A percentile compares a stretch with the other conserved stretches of the same genome.
Evolutionary conservation across 2,888 invertebrate species (phyloP).

Genomic region (Pristionchus exspectatus): DNA sequence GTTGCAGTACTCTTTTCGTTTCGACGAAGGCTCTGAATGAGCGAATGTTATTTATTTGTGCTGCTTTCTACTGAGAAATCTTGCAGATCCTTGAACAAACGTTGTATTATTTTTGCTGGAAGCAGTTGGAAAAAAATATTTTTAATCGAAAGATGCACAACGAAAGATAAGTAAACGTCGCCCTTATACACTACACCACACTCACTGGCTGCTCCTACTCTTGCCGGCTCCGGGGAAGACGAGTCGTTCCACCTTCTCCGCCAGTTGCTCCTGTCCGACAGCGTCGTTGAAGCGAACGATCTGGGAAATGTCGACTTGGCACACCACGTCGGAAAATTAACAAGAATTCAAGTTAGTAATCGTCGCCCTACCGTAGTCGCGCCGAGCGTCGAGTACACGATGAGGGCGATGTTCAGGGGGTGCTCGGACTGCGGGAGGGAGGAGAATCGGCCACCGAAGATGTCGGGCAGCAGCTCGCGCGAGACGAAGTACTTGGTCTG

Average conservation of each 20-base stretch:
- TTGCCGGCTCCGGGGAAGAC: neutral
- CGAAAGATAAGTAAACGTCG: neutral
- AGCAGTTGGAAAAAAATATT: no score
- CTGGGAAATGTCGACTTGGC: slow-evolving; percentile 16
- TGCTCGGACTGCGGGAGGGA: slow-evolving; percentile 28
- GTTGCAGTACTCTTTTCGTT: slow-evolving; percentile 29
- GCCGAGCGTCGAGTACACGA: slow-evolving; percentile 49
- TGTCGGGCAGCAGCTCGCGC: slow-evolving; percentile 47
- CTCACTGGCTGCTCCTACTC: slow-evolving; percentile 44
- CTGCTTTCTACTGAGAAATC: no score
- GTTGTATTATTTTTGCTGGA: no score
- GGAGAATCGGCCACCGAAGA: slow-evolving; percentile 47
- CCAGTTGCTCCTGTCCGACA: slow-evolving; percentile 39
- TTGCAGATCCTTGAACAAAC: no score
- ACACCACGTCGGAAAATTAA: neutral
- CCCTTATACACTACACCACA: neutral
- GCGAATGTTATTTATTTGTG: no score
- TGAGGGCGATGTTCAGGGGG: slow-evolving; percentile 51
- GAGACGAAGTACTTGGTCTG: slow-evolving; percentile 53
- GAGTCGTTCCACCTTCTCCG: slow-evolving; percentile 12
- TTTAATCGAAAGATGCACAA: neutral
- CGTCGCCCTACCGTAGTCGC: slow-evolving; percentile 37
- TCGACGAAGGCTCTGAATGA: slow-evolving; percentile 45
- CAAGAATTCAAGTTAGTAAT: neutral
- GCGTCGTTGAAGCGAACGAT: slow-evolving; percentile 39